Conservation (phyloP, 2,888 invertebrate genomes). For the Chymomyza caudatula region DNA sequence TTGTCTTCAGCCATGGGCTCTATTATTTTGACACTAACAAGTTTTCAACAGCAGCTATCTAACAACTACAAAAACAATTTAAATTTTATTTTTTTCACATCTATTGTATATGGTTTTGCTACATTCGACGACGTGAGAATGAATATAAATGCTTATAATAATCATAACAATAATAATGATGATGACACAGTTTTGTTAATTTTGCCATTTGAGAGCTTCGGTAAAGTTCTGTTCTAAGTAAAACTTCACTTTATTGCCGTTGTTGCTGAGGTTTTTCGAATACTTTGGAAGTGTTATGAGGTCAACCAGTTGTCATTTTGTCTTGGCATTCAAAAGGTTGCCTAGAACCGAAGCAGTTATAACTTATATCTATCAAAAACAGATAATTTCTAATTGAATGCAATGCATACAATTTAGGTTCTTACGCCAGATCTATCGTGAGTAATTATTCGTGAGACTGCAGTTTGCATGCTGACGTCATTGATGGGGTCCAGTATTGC, state of each 20-base stretch:
- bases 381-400: neutral
- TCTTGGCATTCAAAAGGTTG: constrained; percentile 11
- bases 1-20: neutral
- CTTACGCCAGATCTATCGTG: too few relatives aligned
- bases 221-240: constrained; percentile 24
- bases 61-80: constrained; percentile 8
- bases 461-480: too few relatives aligned
- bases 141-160: constrained; percentile 38
- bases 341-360: neutral
- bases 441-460: too few relatives aligned
- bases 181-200: constrained; percentile 41
- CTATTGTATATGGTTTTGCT: constrained; percentile 20
- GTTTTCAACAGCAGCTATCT: constrained; percentile 10
- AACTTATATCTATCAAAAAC: neutral
- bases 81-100: constrained; percentile 30
- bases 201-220: neutral
- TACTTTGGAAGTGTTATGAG: constrained; percentile 15
- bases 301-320: constrained; percentile 14
- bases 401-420: too few relatives aligned
- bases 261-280: constrained; percentile 21
- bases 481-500: too few relatives aligned
- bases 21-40: constrained; percentile 7
- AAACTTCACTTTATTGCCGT: constrained; percentile 28
- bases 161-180: constrained; percentile 39
- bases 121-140: constrained; percentile 32